These are phyloP conservation scores for Melanocharis versteri DNA, from an alignment of 2,113 vertebrate species.

Conservation along the genomic window DNA sequence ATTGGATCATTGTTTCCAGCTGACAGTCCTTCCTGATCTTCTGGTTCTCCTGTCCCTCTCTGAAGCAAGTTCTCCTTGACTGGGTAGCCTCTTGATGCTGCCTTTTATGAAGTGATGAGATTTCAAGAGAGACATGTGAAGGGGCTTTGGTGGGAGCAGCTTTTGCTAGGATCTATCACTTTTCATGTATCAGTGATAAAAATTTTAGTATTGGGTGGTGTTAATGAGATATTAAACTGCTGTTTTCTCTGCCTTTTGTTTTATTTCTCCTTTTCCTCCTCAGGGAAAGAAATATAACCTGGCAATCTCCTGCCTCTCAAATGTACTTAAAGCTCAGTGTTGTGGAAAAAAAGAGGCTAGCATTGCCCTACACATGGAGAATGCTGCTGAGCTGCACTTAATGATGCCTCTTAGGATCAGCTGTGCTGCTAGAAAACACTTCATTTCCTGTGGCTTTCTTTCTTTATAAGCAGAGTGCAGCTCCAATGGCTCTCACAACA, in stretches of 20 bases:
- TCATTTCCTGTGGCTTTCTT: slow-evolving; percentile 78
- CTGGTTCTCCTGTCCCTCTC: background rate
- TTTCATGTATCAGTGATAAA: background rate
- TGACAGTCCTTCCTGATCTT: background rate
- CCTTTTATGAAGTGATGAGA: background rate
- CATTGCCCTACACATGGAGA: slow-evolving; percentile 29
- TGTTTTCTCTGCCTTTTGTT: background rate
- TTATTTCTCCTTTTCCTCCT: background rate
- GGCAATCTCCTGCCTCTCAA: slow-evolving; percentile 55
- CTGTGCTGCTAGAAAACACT: slow-evolving; percentile 71
- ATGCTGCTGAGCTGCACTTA: slow-evolving; percentile 72
- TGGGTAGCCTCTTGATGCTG: background rate
- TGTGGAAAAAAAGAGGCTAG: slow-evolving; percentile 20
- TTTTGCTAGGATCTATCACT: background rate
- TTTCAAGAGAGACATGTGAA: background rate
- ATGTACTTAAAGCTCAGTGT: slow-evolving; percentile 59
- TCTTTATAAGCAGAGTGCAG: slow-evolving; percentile 68
- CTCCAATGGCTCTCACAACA: slow-evolving; percentile 80
- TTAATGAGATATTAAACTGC: slow-evolving; percentile 1
- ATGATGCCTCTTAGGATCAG: slow-evolving; percentile 79
- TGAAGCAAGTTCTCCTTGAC: background rate
- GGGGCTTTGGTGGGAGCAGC: background rate
- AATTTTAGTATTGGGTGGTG: background rate
- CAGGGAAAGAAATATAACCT: slow-evolving; percentile 27
- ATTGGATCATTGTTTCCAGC: background rate